phyloP scores from a whole-genome alignment of 2,888 invertebrate species.

The Marasmarcha lunaedactyla region DNA sequence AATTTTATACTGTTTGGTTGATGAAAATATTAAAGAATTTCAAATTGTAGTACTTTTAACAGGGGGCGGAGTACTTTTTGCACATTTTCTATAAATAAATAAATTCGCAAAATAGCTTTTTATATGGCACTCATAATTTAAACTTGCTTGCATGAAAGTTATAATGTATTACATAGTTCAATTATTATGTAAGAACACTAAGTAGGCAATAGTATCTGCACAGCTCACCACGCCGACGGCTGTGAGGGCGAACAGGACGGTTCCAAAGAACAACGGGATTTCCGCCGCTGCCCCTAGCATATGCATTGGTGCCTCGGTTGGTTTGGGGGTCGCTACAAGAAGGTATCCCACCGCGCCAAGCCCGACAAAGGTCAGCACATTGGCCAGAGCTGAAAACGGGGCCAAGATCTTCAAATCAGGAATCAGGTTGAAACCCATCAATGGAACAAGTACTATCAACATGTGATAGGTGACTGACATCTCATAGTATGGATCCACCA shows the following conservation, averaged over 20 bases:
- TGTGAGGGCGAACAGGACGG: conserved; percentile 90
- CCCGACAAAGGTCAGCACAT: conserved; percentile 81
- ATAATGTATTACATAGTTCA: too few relatives aligned
- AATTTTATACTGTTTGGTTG: too few relatives aligned
- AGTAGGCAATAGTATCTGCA: too few relatives aligned
- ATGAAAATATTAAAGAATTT: too few relatives aligned
- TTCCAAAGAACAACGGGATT: conserved; percentile 88
- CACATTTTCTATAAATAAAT: too few relatives aligned
- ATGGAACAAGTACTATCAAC: conserved; percentile 75
- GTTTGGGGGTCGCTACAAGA: conserved; percentile 66
- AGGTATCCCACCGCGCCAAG: conserved; percentile 81
- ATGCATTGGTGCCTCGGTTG: conserved; percentile 58
- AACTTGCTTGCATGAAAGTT: too few relatives aligned
- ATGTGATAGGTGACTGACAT: conserved; percentile 72
- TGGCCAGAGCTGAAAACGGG: conserved; percentile 86
- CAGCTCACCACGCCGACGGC: conserved; percentile 82
- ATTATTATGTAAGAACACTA: too few relatives aligned
- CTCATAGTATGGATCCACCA: conserved; percentile 47
- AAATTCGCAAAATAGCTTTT: too few relatives aligned
- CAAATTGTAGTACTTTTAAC: too few relatives aligned
- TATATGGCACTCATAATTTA: too few relatives aligned
- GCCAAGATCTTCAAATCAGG: conserved; percentile 83
- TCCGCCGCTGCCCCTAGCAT: conserved; percentile 36
- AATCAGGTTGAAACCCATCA: conserved; percentile 78
- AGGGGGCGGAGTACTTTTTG: too few relatives aligned